Conservation (phyloP, 2,888 invertebrate species). For the Hylaea fasciaria region DNA sequence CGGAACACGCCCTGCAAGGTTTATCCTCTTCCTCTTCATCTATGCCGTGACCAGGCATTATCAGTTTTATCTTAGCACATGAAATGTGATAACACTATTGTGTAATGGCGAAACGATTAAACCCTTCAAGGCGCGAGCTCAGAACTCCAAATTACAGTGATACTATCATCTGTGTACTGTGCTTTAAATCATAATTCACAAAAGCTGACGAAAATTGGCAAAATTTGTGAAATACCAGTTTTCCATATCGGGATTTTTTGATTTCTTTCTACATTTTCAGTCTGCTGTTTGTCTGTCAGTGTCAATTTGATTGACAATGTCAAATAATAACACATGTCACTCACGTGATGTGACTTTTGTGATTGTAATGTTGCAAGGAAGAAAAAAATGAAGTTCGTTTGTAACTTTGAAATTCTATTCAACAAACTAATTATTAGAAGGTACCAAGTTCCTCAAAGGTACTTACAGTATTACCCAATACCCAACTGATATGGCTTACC, state of each 20-base stretch:
- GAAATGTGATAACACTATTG: slow-evolving; percentile 51
- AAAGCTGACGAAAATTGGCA: slow-evolving; percentile 6
- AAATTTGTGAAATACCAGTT: slow-evolving; percentile 1
- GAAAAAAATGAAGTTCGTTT: too few relatives aligned
- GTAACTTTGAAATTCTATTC: too few relatives aligned
- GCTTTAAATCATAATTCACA: background rate
- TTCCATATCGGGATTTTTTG: slow-evolving; percentile 11
- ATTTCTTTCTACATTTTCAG: background rate
- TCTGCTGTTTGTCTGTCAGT: too few relatives aligned
- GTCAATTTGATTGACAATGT: too few relatives aligned
- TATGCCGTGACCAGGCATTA: slow-evolving; percentile 66
- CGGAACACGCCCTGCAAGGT: slow-evolving; percentile 89
- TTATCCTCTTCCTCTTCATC: slow-evolving; percentile 80
- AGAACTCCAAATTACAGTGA: background rate
- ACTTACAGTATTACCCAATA: too few relatives aligned
- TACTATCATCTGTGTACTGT: background rate
- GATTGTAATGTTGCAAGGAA: too few relatives aligned
- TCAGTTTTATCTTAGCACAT: slow-evolving; percentile 45
- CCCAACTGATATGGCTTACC: too few relatives aligned
- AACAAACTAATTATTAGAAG: too few relatives aligned
- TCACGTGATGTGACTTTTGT: too few relatives aligned
- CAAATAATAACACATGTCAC: too few relatives aligned
- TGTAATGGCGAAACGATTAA: slow-evolving; percentile 48
- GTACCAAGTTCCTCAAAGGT: too few relatives aligned
- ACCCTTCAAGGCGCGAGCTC: slow-evolving; percentile 1